Percentiles rank a stretch among this genome's conserved stretches.
Evolutionary conservation across 2,888 invertebrate species (phyloP).

Genomic region (Drosophila macrospina): DNA sequence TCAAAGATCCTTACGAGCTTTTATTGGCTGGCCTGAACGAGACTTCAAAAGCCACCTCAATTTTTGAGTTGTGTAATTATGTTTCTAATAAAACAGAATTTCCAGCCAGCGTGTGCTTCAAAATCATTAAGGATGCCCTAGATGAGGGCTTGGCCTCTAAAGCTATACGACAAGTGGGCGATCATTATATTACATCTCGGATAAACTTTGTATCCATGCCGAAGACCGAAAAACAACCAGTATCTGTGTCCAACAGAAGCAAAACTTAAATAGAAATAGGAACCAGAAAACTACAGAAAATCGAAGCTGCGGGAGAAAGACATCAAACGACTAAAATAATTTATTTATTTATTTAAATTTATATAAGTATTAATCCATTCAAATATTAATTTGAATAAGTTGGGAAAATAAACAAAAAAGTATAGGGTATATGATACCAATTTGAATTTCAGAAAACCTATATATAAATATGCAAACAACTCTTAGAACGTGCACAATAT

Average conservation of each 20-base stretch:
- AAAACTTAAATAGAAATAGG: not conserved
- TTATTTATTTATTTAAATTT: not conserved
- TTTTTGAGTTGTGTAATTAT: constrained; percentile 24
- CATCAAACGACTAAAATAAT: not conserved
- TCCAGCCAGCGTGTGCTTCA: constrained; percentile 31
- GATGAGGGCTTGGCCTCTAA: constrained; percentile 18
- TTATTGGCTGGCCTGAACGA: constrained; percentile 29
- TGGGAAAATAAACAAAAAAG: no score
- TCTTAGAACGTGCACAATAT: no score
- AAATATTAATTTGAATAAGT: no score
- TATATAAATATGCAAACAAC: not conserved
- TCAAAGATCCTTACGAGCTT: constrained; percentile 28
- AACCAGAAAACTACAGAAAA: not conserved
- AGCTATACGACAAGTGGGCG: constrained; percentile 21
- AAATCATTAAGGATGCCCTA: constrained; percentile 30
- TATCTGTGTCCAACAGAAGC: not conserved
- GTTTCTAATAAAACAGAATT: constrained; percentile 31
- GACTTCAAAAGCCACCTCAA: not conserved
- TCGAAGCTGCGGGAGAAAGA: not conserved
- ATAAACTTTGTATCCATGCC: not conserved
- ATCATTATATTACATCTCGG: constrained; percentile 28
- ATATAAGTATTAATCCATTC: not conserved
- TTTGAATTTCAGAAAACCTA: not conserved
- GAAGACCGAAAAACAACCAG: not conserved
- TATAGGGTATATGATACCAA: no score